Base-by-base conservation (phyloP, 2,113 vertebrate species). In the Cygnus atratus region DNA sequence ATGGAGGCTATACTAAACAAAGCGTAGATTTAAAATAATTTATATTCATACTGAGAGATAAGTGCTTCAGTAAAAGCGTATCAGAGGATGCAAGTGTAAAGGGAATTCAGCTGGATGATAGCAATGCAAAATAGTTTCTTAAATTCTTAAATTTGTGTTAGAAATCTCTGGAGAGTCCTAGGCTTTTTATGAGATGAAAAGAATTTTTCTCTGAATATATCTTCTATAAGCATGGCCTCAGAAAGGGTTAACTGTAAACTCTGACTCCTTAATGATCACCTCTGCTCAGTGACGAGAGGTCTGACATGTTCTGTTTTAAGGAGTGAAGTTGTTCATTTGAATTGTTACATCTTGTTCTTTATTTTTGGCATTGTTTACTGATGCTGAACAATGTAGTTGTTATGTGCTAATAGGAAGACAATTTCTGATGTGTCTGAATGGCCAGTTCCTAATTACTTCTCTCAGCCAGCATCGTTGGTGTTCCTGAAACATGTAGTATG, bases 181-280 rank as follows among this genome's bases (percentile, higher is more conserved):
- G 67, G 12, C 63, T 90, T 71, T 66, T 75, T 74, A 43, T 79
- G 55, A 71, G 21, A 82, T n/a, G 21, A 82, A 33, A 16, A 0
- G 4, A 68, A 18, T 41, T 65, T 7, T 63, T 73, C 65, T 92
- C 35, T 57, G 57, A 15, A 52, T 48, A 1, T 35, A 74, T 41
- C 13, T 81, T 86, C 3, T 3, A 13, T n/a, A 26, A 87, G 19
- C 25, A 20, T 37, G 79, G 31, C 25, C 41, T 91, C 71, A 73
- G 50, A 94, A 93, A 52, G 74, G 54, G 81, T 93, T 95, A 94
- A 84, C 28, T 22, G n/a, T 75, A n/a, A 76, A 73, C 33, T 75
- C 31, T 54, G 80, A 58, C 12, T 33, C 35, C 55, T 59, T 35
- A 81, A 71, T 59, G 62, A 44, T 59, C 48, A 11, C 14, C 79